phyloP scores from a whole-genome alignment of 2,888 invertebrate species.

The Apamea crenata region DNA sequence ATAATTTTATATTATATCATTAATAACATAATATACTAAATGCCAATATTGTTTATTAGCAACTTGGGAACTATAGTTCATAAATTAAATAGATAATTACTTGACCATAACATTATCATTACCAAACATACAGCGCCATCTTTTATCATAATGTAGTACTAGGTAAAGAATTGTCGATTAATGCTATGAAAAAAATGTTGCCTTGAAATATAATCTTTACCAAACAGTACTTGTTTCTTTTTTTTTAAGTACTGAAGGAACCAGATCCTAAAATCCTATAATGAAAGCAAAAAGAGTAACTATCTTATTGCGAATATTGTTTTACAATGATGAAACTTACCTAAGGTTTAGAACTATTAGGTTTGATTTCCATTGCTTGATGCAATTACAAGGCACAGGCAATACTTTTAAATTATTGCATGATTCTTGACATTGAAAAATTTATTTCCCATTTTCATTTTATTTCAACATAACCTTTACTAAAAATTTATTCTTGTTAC shows the following conservation, averaged over 20 bases:
- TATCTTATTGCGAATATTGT: neutral
- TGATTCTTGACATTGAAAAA: conserved; percentile 34
- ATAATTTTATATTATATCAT: conserved; percentile 16
- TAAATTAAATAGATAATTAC: conserved; percentile 50
- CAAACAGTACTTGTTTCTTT: conserved; percentile 35
- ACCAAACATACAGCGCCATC: conserved; percentile 77
- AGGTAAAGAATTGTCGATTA: conserved; percentile 59
- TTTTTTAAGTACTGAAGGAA: conserved; percentile 2
- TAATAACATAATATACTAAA: conserved; percentile 10
- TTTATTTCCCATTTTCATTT: conserved; percentile 2
- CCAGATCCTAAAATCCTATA: conserved; percentile 1
- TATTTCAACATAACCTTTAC: conserved; percentile 4
- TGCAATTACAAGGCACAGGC: conserved; percentile 11
- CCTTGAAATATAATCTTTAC: conserved; percentile 68
- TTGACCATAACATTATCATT: conserved; percentile 53
- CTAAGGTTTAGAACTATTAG: conserved; percentile 1
- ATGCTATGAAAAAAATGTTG: conserved; percentile 58
- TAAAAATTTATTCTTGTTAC: neutral
- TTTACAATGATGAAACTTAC: conserved; percentile 21
- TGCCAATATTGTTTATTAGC: conserved; percentile 29
- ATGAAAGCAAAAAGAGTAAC: neutral
- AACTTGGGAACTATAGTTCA: conserved; percentile 24
- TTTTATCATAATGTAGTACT: conserved; percentile 69
- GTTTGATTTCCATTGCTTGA: conserved; percentile 26
- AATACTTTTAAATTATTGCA: conserved; percentile 46